These are phyloP conservation scores for Brachionus calyciflorus DNA, from an alignment of 1,140 invertebrate genomes.

Conservation along the genomic window DNA sequence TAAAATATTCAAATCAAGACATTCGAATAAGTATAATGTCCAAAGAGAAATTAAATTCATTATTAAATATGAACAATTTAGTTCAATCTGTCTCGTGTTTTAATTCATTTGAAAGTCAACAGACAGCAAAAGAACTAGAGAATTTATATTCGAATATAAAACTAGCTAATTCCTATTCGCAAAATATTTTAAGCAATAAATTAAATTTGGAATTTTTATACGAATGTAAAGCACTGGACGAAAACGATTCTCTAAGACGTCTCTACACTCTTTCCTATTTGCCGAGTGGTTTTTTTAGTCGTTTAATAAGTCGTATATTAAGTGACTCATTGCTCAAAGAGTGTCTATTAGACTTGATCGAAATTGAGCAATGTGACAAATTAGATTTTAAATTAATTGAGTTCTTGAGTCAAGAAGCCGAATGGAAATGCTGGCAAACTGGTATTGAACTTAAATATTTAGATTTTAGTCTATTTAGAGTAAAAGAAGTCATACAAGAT, in stretches of 20 bases:
- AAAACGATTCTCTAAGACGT: conserved; percentile 56
- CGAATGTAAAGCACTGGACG: conserved; percentile 48
- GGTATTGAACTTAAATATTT: conserved; percentile 82
- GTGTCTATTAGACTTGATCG: conserved; percentile 16
- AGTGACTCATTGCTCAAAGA: conserved; percentile 19
- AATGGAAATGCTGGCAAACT: conserved; percentile 90
- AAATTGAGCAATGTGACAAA: conserved; percentile 19
- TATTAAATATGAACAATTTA: conserved; percentile 33
- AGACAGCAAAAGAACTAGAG: neutral
- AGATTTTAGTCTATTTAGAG: conserved; percentile 73
- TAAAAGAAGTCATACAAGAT: conserved; percentile 75
- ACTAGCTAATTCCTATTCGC: conserved; percentile 14
- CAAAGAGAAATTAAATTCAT: conserved; percentile 11
- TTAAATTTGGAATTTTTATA: conserved; percentile 35
- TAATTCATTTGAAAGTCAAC: neutral
- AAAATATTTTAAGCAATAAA: conserved; percentile 11
- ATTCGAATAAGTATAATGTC: conserved; percentile 33
- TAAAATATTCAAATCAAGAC: conserved; percentile 50
- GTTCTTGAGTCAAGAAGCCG: conserved; percentile 41
- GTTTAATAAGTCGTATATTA: conserved; percentile 19
- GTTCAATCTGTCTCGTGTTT: neutral
- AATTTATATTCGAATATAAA: conserved; percentile 22
- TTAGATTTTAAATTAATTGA: conserved; percentile 26
- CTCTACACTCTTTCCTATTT: conserved; percentile 81
- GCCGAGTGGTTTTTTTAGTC: conserved; percentile 77